phyloP scores from a whole-genome alignment of 1,140 invertebrate genomes.

The Bemisia tabaci region DNA sequence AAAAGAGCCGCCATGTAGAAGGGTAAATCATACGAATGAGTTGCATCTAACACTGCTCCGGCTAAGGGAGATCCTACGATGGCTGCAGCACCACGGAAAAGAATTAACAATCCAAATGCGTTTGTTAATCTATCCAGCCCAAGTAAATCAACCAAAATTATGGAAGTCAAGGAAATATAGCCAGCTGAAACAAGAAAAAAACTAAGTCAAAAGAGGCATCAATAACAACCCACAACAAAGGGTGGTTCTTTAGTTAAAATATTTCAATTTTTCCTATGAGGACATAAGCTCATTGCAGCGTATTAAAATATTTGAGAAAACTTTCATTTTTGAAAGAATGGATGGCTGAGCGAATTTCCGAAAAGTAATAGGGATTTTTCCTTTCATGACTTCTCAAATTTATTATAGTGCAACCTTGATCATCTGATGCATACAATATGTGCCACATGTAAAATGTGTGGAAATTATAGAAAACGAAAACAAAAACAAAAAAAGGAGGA shows the following conservation, averaged over 20 bases:
- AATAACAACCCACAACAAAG: background rate
- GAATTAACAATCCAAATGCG: conserved; percentile 86
- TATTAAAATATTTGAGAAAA: background rate
- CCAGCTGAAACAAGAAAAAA: conserved; percentile 52
- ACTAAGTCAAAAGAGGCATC: background rate
- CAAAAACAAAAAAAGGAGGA: too few species aligned
- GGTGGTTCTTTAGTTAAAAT: background rate
- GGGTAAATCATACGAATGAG: conserved; percentile 67
- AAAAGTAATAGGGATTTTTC: too few species aligned
- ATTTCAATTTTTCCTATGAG: background rate
- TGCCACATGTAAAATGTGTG: background rate
- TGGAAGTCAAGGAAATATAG: conserved; percentile 94
- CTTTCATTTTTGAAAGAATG: background rate
- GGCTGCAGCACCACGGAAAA: conserved; percentile 85
- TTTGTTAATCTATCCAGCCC: conserved; percentile 92
- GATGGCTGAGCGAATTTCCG: too few species aligned
- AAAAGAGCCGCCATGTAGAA: conserved; percentile 86
- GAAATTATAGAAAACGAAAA: too few species aligned
- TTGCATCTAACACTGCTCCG: conserved; percentile 78
- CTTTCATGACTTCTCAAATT: too few species aligned
- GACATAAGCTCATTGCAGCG: background rate
- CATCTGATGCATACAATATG: background rate
- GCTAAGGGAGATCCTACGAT: conserved; percentile 69
- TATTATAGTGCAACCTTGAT: too few species aligned
- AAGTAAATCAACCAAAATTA: conserved; percentile 89